phyloP scores from a whole-genome alignment of 2,113 vertebrate genomes.

The Sylvia atricapilla region DNA sequence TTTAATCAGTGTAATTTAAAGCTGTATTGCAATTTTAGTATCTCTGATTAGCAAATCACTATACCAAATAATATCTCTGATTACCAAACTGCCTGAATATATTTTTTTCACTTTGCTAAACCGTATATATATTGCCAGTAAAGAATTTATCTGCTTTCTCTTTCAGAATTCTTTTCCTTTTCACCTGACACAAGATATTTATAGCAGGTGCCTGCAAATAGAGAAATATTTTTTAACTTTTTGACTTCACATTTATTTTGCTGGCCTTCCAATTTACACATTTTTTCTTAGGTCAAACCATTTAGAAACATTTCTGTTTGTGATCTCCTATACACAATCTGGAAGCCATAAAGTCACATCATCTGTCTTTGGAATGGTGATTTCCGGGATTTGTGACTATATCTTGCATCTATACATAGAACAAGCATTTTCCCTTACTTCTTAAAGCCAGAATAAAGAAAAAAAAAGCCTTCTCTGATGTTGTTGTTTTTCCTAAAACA shows the following conservation, averaged over 20 bases:
- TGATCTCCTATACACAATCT: neutral
- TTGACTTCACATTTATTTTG: neutral
- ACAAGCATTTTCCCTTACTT: neutral
- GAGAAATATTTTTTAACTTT: neutral
- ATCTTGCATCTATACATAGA: neutral
- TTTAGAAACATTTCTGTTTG: neutral
- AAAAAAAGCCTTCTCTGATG: neutral
- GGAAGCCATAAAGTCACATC: neutral
- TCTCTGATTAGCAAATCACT: neutral
- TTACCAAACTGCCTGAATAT: neutral
- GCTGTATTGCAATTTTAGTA: neutral
- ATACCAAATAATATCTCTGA: neutral
- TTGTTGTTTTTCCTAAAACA: neutral
- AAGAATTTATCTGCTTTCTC: neutral
- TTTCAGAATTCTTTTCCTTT: neutral
- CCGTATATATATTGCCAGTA: neutral
- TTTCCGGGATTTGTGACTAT: neutral
- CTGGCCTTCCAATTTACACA: neutral
- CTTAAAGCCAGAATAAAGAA: neutral
- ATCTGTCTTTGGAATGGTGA: neutral
- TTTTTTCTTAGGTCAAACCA: neutral
- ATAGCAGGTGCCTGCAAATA: neutral
- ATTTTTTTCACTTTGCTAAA: neutral
- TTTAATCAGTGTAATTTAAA: neutral
- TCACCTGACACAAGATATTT: neutral